A percentile compares a stretch with the other conserved stretches of the same genome.
phyloP scores from a whole-genome alignment of 2,888 invertebrate genomes.

The Spodoptera littoralis region DNA sequence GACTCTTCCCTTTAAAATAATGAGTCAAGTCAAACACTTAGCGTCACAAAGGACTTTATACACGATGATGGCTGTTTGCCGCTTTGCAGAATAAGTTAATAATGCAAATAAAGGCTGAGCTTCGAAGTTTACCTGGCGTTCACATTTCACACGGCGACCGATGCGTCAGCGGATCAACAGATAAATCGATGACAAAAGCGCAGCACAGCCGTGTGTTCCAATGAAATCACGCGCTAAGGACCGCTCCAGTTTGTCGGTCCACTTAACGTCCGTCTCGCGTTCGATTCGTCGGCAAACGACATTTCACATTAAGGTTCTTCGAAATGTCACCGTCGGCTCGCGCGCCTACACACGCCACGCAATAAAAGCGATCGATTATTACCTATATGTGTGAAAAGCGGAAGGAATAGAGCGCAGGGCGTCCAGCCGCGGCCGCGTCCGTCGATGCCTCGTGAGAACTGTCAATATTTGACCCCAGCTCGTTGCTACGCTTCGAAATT shows the following conservation, averaged over 20 bases:
- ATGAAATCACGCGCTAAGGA: slow-evolving; percentile 67
- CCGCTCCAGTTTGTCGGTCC: slow-evolving; percentile 73
- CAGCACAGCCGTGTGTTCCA: slow-evolving; percentile 57
- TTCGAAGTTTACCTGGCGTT: slow-evolving; percentile 75
- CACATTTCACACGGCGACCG: slow-evolving; percentile 65
- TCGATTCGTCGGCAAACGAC: slow-evolving; percentile 74
- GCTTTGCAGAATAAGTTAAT: slow-evolving; percentile 76
- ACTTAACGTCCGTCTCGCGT: slow-evolving; percentile 75
- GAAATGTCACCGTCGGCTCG: slow-evolving; percentile 78
- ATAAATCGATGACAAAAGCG: slow-evolving; percentile 64
- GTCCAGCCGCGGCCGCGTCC: slow-evolving; percentile 79
- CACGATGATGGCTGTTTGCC: slow-evolving; percentile 81
- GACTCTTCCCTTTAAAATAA: slow-evolving; percentile 70
- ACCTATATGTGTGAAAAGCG: slow-evolving; percentile 88
- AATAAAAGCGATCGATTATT: slow-evolving; percentile 89
- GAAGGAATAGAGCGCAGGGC: slow-evolving; percentile 78
- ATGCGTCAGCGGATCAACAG: slow-evolving; percentile 62
- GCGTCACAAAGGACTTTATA: slow-evolving; percentile 81
- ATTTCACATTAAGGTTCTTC: slow-evolving; percentile 80
- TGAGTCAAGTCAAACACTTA: slow-evolving; percentile 82
- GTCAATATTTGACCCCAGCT: slow-evolving; percentile 84
- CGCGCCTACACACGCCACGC: slow-evolving; percentile 79
- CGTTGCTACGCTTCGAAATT: slow-evolving; percentile 84
- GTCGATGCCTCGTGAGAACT: slow-evolving; percentile 84
- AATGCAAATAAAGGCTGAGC: slow-evolving; percentile 77